A percentile compares a stretch with the other conserved stretches of the same genome.
These are phyloP conservation scores for Anoplophora glabripennis DNA, from an alignment of 1,140 invertebrate genomes.

Conservation along the genomic window DNA sequence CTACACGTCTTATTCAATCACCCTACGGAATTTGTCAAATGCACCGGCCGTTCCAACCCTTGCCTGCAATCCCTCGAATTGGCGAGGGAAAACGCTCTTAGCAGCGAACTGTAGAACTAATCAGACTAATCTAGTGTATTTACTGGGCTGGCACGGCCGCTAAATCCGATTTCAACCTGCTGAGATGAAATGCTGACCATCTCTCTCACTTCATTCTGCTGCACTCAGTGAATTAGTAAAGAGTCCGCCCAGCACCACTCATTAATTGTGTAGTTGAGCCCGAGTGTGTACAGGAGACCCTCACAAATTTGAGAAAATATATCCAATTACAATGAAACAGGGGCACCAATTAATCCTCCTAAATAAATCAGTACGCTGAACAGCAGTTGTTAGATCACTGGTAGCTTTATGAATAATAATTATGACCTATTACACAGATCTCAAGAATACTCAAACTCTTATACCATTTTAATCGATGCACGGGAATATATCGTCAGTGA, in stretches of 20 bases:
- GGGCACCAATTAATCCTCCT: background rate
- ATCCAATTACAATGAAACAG: background rate
- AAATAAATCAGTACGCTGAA: background rate
- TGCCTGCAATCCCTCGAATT: too few species aligned
- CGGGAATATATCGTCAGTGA: too few species aligned
- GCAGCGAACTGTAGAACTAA: too few species aligned
- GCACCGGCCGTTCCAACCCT: too few species aligned
- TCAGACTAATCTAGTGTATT: constrained; percentile 37
- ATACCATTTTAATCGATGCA: too few species aligned
- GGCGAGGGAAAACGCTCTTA: too few species aligned
- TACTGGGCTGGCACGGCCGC: constrained; percentile 31
- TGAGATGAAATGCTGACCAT: constrained; percentile 27
- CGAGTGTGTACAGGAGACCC: background rate
- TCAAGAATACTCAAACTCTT: background rate
- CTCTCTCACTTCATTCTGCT: constrained; percentile 15
- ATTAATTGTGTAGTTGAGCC: constrained; percentile 4
- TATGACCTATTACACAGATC: background rate
- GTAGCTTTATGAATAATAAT: background rate
- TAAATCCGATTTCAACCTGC: constrained; percentile 37
- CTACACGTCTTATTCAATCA: too few species aligned
- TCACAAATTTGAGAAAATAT: background rate
- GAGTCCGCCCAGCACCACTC: background rate
- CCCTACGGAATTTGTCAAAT: too few species aligned
- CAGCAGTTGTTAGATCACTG: background rate
- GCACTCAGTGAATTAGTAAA: constrained; percentile 6